Conservation (phyloP, 37 sponge, comb jelly and placozoan species). For the Tethya wilhelma region DNA sequence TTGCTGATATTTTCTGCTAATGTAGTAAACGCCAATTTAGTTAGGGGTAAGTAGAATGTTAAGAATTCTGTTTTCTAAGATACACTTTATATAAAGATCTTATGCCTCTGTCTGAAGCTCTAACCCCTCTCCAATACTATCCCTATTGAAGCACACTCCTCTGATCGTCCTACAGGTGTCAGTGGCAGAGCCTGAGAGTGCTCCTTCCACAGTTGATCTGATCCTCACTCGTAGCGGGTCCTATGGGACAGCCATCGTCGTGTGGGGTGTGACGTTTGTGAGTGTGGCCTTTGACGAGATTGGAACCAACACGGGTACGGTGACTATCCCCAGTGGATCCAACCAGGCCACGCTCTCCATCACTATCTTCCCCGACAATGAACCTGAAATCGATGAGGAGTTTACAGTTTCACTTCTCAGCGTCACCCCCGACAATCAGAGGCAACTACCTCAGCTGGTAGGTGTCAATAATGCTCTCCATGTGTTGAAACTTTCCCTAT, state of each 20-base stretch:
- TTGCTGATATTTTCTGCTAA: too few relatives aligned
- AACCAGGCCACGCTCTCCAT: conserved; percentile 47
- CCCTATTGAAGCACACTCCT: too few relatives aligned
- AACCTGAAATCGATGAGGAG: conserved; percentile 82
- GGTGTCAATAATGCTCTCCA: not conserved
- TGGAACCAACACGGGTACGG: conserved; percentile 21
- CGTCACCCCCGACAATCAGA: conserved; percentile 49
- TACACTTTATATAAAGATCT: too few relatives aligned
- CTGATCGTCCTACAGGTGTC: not conserved
- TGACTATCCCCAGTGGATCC: conserved; percentile 58
- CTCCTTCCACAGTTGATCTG: conserved; percentile 30
- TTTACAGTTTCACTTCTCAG: conserved; percentile 63
- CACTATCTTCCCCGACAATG: conserved; percentile 49
- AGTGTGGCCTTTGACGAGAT: conserved; percentile 29
- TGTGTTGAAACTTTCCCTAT: too few relatives aligned
- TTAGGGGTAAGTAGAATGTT: too few relatives aligned
- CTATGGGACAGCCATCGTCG: conserved; percentile 72
- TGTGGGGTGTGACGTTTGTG: conserved; percentile 37
- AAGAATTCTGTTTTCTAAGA: too few relatives aligned
- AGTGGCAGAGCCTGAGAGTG: not conserved
- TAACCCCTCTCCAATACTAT: too few relatives aligned
- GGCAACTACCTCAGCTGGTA: conserved; percentile 21
- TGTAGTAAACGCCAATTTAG: too few relatives aligned
- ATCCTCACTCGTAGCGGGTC: conserved; percentile 64
- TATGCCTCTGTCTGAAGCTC: too few relatives aligned